Percentiles rank a stretch among this genome's conserved stretches.
phyloP scores from a whole-genome alignment of 2,797 vertebrate species.

The Babyrousa celebensis region DNA sequence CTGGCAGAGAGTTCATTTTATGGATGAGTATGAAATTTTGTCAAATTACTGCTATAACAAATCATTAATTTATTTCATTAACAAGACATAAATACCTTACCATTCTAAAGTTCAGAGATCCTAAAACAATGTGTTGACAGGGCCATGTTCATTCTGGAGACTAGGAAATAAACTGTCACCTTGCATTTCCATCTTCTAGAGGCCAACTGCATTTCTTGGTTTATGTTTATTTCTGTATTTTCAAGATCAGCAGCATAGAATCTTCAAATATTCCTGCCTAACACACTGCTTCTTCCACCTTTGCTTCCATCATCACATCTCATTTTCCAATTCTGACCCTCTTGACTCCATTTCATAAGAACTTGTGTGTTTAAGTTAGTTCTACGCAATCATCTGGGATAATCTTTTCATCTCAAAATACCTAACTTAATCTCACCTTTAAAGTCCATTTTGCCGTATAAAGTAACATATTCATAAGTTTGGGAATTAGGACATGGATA shows the following conservation, averaged over 20 bases:
- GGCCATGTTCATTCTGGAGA: neutral
- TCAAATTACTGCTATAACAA: neutral
- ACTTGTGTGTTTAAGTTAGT: neutral
- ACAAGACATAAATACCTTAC: neutral
- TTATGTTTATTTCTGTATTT: neutral
- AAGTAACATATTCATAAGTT: neutral
- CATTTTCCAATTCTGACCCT: neutral
- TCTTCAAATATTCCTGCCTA: neutral
- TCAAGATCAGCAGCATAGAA: neutral
- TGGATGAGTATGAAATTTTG: neutral
- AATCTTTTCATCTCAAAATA: neutral
- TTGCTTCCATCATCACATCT: neutral
- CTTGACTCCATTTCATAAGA: neutral
- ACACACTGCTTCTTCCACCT: neutral
- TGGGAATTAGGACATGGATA: neutral
- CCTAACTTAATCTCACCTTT: neutral
- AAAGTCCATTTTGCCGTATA: neutral
- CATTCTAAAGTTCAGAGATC: neutral
- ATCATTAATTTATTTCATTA: neutral
- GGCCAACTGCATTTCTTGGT: neutral
- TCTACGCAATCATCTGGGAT: neutral
- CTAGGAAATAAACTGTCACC: neutral
- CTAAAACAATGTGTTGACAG: neutral
- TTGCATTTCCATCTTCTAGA: neutral
- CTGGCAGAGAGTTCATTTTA: neutral